These are phyloP conservation scores for Amphiprion ocellaris DNA, from an alignment of 2,113 vertebrate species.

Conservation along the genomic window DNA sequence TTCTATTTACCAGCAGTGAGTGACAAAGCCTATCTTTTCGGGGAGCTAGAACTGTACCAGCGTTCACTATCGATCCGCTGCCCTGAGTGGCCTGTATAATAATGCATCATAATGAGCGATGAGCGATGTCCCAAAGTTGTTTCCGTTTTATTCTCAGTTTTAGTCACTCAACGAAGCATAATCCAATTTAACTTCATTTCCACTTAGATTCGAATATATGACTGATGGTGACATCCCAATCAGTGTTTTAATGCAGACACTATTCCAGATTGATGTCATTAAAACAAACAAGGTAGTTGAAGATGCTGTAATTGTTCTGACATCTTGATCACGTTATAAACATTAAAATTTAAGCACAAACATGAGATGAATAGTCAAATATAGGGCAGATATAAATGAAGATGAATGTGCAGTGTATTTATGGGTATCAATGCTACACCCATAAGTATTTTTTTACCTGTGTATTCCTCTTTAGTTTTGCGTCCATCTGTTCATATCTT, in stretches of 20 bases:
- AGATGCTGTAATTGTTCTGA: constrained; percentile 33
- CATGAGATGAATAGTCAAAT: neutral
- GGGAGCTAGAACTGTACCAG: constrained; percentile 62
- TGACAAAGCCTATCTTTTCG: constrained; percentile 74
- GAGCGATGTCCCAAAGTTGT: constrained; percentile 35
- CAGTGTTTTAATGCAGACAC: constrained; percentile 20
- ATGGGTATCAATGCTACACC: neutral
- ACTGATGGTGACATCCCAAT: constrained; percentile 39
- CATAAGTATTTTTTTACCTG: constrained; percentile 7
- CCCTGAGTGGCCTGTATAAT: constrained; percentile 60
- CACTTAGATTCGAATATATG: neutral
- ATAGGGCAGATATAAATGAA: neutral
- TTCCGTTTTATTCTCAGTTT: constrained; percentile 21
- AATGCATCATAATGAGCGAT: constrained; percentile 67
- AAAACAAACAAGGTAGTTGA: constrained; percentile 32
- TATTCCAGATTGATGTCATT: constrained; percentile 27
- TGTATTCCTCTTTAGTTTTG: constrained; percentile 7
- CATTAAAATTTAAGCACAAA: constrained; percentile 23
- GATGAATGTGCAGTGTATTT: neutral
- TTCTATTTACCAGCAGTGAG: constrained; percentile 54
- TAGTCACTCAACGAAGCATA: neutral
- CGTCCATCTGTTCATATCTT: neutral
- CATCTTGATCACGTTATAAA: constrained; percentile 21
- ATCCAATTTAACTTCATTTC: constrained; percentile 14
- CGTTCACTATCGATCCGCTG: constrained; percentile 65